Conservation (phyloP, 2,113 vertebrate genomes). For the Chunga burmeisteri region DNA sequence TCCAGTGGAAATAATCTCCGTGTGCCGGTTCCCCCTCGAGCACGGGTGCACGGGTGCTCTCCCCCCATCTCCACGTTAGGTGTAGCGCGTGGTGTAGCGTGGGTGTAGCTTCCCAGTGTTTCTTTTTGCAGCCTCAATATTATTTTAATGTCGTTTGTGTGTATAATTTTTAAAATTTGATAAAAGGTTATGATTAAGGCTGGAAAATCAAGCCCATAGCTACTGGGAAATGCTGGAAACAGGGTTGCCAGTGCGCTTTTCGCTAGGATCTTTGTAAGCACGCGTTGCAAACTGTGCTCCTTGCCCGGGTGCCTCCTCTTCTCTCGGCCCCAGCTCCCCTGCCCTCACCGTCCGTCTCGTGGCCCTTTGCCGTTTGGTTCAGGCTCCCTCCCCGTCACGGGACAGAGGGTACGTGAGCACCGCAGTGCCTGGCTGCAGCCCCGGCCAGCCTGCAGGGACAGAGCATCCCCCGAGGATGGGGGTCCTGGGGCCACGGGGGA, state of each 20-base stretch:
- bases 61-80: neutral
- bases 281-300: fast-evolving
- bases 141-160: neutral
- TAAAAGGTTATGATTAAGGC: too few relatives aligned
- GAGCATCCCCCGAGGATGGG: neutral
- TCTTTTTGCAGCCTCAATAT: neutral
- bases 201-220: neutral
- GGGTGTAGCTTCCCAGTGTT: neutral
- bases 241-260: neutral
- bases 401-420: neutral
- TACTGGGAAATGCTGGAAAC: neutral
- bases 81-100: neutral
- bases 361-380: neutral
- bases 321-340: neutral
- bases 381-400: neutral
- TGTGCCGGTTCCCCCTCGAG: neutral
- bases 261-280: neutral
- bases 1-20: neutral
- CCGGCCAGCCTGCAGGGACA: neutral
- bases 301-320: neutral
- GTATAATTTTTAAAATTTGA: neutral
- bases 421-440: neutral
- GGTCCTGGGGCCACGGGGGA: neutral
- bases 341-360: neutral
- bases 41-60: neutral